phyloP scores from a whole-genome alignment of 2,888 invertebrate genomes.

The Caenorhabditis imperialis region DNA sequence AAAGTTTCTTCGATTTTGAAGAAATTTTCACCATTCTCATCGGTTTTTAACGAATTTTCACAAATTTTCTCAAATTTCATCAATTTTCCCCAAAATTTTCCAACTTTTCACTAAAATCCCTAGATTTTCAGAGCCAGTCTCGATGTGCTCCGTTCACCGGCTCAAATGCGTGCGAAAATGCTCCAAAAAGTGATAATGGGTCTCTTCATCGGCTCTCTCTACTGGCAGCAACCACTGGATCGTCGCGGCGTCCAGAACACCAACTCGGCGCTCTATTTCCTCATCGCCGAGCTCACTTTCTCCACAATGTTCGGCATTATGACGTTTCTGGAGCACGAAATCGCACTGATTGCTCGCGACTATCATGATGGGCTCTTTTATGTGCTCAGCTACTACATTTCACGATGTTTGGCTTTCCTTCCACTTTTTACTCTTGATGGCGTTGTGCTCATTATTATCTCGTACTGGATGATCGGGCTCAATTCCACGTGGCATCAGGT shows the following conservation, averaged over 20 bases:
- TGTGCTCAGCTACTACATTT: constrained; percentile 66
- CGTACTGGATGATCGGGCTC: constrained; percentile 89
- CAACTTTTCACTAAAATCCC: not conserved
- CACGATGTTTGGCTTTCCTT: constrained; percentile 70
- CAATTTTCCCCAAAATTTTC: no score
- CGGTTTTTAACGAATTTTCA: no score
- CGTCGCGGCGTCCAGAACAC: constrained; percentile 89
- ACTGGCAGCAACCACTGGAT: constrained; percentile 78
- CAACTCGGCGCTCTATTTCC: constrained; percentile 91
- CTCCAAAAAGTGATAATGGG: constrained; percentile 73
- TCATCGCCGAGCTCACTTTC: constrained; percentile 89
- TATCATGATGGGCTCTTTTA: constrained; percentile 85
- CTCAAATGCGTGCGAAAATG: constrained; percentile 68
- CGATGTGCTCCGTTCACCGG: constrained; percentile 66
- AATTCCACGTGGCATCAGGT: constrained; percentile 52
- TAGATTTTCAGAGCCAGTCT: constrained; percentile 47
- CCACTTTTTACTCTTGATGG: constrained; percentile 83
- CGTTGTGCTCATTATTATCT: constrained; percentile 86
- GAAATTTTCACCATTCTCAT: no score
- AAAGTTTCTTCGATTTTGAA: no score
- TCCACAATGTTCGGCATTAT: constrained; percentile 84
- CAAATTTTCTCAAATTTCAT: no score
- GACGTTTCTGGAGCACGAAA: constrained; percentile 88
- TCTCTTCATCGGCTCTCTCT: constrained; percentile 87
- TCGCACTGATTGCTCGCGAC: constrained; percentile 90